Evolutionary conservation across 2,113 vertebrate genomes (phyloP).

Genomic region (Eublepharis macularius): DNA sequence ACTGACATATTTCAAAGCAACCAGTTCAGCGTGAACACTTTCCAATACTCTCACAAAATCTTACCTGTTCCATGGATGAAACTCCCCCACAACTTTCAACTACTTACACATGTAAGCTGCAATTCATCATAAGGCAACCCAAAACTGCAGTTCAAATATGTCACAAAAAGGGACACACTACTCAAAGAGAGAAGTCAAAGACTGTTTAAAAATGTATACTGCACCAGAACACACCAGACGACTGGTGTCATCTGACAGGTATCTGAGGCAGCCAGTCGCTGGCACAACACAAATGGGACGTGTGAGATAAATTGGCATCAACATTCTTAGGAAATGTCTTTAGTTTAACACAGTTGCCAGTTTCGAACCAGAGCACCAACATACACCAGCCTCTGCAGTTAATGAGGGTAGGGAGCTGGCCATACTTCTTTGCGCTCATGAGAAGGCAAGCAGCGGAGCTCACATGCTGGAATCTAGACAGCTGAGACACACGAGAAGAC

Average conservation of each 20-base stretch:
- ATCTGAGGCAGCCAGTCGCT: not conserved
- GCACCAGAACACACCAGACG: not conserved
- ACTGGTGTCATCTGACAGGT: too few species aligned
- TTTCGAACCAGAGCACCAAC: not conserved
- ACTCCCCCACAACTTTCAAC: not conserved
- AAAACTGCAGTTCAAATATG: not conserved
- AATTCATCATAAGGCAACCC: accelerated
- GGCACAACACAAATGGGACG: not conserved
- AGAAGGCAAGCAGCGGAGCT: constrained; percentile 14
- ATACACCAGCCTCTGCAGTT: not conserved
- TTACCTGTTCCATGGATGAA: not conserved
- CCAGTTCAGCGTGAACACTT: too few species aligned
- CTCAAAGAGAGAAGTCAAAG: not conserved
- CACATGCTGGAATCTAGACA: not conserved
- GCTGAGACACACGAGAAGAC: constrained; percentile 14
- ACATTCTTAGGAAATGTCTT: not conserved
- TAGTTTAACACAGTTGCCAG: not conserved
- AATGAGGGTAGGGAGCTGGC: not conserved
- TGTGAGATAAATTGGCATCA: accelerated
- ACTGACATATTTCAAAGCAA: not conserved
- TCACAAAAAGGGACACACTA: constrained; percentile 10
- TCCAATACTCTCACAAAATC: not conserved
- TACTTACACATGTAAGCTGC: not conserved
- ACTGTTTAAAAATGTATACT: not conserved
- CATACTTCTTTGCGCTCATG: not conserved